Conservation (phyloP, 1,140 invertebrate genomes). For the Rhizoglyphus robini region DNA sequence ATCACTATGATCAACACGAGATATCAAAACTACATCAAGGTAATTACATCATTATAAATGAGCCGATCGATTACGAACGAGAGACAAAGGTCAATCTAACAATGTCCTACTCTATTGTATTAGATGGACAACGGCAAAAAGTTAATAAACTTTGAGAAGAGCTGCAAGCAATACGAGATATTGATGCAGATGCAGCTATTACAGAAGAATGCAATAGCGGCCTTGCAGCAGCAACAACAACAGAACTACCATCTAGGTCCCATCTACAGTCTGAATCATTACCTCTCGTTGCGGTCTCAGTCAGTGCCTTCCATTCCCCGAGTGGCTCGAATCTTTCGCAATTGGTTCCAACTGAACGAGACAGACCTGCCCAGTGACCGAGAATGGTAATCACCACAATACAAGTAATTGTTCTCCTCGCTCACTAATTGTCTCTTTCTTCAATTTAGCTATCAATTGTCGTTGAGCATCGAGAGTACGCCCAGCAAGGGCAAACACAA, state of each 20-base stretch:
- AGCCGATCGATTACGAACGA: neutral
- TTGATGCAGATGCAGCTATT: conserved; percentile 87
- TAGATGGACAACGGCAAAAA: conserved; percentile 35
- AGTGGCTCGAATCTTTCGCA: conserved; percentile 23
- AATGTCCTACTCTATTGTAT: neutral
- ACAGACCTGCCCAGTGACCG: conserved; percentile 21
- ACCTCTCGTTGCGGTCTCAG: conserved; percentile 4
- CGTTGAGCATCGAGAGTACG: neutral
- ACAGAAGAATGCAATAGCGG: conserved; percentile 44
- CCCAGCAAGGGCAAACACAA: neutral
- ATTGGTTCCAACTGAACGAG: conserved; percentile 23
- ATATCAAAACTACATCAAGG: conserved; percentile 39
- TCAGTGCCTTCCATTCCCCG: conserved; percentile 18
- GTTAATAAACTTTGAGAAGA: conserved; percentile 96
- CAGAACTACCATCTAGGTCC: conserved; percentile 15
- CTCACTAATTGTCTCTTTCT: neutral
- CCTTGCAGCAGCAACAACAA: conserved; percentile 19
- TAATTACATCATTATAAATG: too few relatives aligned
- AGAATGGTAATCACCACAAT: conserved; percentile 20
- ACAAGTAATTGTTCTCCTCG: too few relatives aligned
- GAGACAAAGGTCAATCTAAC: neutral
- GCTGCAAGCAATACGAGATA: conserved; percentile 95
- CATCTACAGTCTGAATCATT: conserved; percentile 12
- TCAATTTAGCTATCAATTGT: neutral
- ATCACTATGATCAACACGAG: conserved; percentile 93